Conservation (phyloP, 2,888 invertebrate genomes). For the Spisula solida region DNA sequence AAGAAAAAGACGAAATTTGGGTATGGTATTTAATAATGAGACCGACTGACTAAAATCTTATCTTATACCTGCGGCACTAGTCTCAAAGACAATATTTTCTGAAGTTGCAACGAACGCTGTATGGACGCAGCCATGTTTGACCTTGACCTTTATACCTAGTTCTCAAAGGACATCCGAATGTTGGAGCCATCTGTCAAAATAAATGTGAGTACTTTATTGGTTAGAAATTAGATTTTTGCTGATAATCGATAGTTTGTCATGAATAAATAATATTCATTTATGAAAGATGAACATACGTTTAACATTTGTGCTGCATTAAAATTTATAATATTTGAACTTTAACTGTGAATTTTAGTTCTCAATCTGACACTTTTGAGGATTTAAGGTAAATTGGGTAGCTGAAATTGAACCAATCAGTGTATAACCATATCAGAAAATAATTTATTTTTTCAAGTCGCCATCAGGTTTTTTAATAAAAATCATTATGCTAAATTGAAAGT, state of each 20-base stretch:
- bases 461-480: too few relatives aligned
- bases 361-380: background rate
- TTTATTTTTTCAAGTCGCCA: too few relatives aligned
- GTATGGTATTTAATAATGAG: background rate
- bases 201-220: background rate
- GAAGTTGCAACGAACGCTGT: slow-evolving; percentile 50
- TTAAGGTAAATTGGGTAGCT: too few relatives aligned
- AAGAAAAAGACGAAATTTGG: background rate
- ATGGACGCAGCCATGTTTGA: slow-evolving; percentile 69
- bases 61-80: slow-evolving; percentile 33
- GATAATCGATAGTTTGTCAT: background rate
- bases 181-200: slow-evolving; percentile 65
- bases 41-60: background rate
- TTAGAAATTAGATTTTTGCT: background rate
- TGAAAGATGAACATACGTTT: background rate
- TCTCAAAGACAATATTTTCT: slow-evolving; percentile 42
- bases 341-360: background rate
- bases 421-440: too few relatives aligned
- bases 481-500: too few relatives aligned
- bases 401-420: too few relatives aligned
- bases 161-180: slow-evolving; percentile 18
- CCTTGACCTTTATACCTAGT: slow-evolving; percentile 57
- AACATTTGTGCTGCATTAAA: background rate
- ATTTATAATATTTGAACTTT: background rate
- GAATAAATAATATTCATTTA: background rate